A percentile compares a stretch with the other conserved stretches of the same genome.
These are phyloP conservation scores for Heliconius melpomene DNA, from an alignment of 1,140 invertebrate species.

Conservation along the genomic window DNA sequence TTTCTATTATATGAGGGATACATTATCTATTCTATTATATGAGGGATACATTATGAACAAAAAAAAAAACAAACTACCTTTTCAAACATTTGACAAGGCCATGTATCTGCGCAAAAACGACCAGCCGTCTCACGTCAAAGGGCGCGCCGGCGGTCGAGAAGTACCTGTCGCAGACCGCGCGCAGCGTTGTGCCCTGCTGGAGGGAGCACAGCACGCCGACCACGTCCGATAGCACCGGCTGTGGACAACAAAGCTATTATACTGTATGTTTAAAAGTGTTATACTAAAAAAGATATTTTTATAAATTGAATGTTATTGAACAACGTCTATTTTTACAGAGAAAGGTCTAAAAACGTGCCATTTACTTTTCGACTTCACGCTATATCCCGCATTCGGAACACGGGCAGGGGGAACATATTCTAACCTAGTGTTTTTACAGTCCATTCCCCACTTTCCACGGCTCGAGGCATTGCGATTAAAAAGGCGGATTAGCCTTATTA, in stretches of 20 bases:
- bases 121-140: constrained; percentile 92
- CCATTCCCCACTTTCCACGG: no score
- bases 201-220: constrained; percentile 91
- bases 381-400: no score
- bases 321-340: no score
- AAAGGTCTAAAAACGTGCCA: no score
- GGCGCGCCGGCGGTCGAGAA: constrained; percentile 69
- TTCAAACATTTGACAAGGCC: constrained; percentile 92
- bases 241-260: constrained; percentile 1
- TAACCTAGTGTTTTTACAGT: no score
- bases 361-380: no score
- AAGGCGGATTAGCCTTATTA: no score
- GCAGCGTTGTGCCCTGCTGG: constrained; percentile 92
- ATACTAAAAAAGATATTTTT: no score
- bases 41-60: not conserved
- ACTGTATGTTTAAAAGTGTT: no score
- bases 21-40: not conserved
- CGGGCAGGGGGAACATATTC: no score
- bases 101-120: constrained; percentile 94
- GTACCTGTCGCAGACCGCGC: constrained; percentile 89
- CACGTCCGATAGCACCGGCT: constrained; percentile 87
- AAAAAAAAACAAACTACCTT: constrained; percentile 74
- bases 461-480: no score
- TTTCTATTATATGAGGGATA: not conserved
- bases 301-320: no score